Conservation (phyloP, 1,140 invertebrate genomes). For the Ceratitis capitata region DNA sequence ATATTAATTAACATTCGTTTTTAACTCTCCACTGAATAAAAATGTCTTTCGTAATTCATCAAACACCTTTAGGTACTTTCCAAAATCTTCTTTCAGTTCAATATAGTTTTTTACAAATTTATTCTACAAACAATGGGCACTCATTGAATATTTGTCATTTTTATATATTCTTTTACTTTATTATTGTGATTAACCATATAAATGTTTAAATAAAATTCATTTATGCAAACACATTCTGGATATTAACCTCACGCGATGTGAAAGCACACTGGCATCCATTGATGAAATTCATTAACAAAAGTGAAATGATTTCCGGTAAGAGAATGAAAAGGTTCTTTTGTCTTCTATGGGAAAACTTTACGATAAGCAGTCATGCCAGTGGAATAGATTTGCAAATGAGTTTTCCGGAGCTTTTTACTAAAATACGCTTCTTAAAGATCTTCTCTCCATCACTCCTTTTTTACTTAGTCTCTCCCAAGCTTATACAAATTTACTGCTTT, state of each 20-base stretch:
- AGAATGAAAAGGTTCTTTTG: neutral
- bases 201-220: neutral
- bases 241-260: neutral
- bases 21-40: too few relatives aligned
- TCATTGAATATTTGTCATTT: neutral
- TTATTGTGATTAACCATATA: neutral
- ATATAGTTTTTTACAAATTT: neutral
- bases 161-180: neutral
- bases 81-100: neutral
- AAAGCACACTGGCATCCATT: neutral
- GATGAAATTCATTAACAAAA: neutral
- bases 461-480: neutral
- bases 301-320: neutral
- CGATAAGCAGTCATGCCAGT: neutral
- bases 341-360: too few relatives aligned
- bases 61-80: neutral
- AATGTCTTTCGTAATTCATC: neutral
- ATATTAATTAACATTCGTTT: too few relatives aligned
- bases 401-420: neutral
- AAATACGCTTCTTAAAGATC: neutral
- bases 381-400: neutral
- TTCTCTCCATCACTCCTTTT: neutral
- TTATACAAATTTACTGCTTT: neutral
- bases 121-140: neutral
- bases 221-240: neutral